Base-by-base conservation (phyloP, 2,113 vertebrate species). In the Bubalus kerabau region DNA sequence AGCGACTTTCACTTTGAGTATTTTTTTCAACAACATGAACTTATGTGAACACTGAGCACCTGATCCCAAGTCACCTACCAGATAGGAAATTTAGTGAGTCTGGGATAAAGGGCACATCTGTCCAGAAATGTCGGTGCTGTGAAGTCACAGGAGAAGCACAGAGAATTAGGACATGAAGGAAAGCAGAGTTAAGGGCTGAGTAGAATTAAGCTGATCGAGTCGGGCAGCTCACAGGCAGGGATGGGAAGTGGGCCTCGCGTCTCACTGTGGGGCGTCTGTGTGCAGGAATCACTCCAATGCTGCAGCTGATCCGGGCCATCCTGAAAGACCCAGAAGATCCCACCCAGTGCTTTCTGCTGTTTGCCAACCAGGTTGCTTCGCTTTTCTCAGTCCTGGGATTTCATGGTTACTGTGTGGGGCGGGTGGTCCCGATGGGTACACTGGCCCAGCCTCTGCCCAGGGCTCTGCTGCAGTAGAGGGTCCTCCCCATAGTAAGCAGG, bases 291-390 rank as follows among this genome's bases (percentile, higher is more conserved):
- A 99, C 99, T 10, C 99, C 99, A 1, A 98, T 99, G 98, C 93
- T 99, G 56, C 99, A 99, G 93, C 95, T 99, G 87, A 96, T 99
- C 62, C 98, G 97, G 30, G 98, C 98, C 56, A 98, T 99, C 89
- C 85, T 99, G 83, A 99, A 98, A 97, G 98, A 99, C 91, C 98
- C 98, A 26, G 98, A 94, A 90, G 99, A 99, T 95, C 93, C 91
- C 19, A 99, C 99, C 13, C 98, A 95, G 74, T 99, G 99, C 96
- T 98, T 86, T 88, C 98, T 99, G 95, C 98, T 99, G 59, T 99
- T 99, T 98, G 99, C 99, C 71, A 99, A 99, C 96, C 99, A 99
- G 99, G 99, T 99, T 67, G 86, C 98, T 97, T 85, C 57, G 26
- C 54, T 87, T 80, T 95, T 56, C 57, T 92, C 57, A 59, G 19